Evolutionary conservation across 2,797 vertebrate species (phyloP).

Genomic region (Glyptemys insculpta): DNA sequence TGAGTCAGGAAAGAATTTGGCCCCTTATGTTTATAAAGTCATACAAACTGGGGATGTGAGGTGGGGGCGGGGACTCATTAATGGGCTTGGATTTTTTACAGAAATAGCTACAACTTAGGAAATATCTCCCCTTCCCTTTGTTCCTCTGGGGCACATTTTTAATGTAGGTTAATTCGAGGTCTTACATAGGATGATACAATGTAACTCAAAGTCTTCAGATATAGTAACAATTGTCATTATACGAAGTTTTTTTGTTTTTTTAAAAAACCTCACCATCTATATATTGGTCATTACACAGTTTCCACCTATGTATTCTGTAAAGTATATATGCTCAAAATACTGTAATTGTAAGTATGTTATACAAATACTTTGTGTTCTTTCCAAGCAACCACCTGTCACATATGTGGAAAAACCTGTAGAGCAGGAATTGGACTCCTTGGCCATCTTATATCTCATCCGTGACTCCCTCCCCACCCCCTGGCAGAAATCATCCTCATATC

Average conservation of each 20-base stretch:
- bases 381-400: too few species aligned
- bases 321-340: background rate
- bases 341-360: background rate
- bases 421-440: too few species aligned
- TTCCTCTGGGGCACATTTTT: background rate
- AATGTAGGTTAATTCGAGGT: background rate
- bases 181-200: background rate
- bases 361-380: background rate
- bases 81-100: background rate
- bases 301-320: background rate
- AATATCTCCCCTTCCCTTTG: background rate
- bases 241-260: background rate
- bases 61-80: background rate
- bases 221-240: background rate
- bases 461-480: too few species aligned
- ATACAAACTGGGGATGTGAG: fast-evolving
- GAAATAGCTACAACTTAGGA: background rate
- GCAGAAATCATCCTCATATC: too few species aligned
- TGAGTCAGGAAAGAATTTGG: background rate
- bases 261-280: fast-evolving
- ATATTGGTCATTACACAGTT: background rate
- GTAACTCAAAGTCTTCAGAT: background rate
- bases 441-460: too few species aligned
- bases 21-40: background rate
- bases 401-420: too few species aligned